Evolutionary conservation across 2,888 invertebrate genomes (phyloP).

Genomic region (Lasius fuliginosus): DNA sequence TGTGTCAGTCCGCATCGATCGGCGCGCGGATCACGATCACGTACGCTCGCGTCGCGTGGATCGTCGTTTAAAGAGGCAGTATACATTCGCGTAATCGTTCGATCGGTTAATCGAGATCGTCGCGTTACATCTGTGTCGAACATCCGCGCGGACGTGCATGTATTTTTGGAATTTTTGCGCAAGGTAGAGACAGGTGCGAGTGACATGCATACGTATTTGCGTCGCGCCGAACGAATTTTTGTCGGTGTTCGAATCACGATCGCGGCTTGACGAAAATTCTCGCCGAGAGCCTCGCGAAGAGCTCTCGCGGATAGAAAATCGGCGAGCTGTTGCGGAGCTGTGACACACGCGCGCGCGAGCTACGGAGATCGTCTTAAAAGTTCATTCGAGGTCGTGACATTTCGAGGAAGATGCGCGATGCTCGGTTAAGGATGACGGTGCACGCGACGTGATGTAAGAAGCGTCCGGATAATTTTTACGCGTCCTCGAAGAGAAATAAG

Average conservation of each 20-base stretch:
- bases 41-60: background rate
- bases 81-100: background rate
- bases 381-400: conserved; percentile 51
- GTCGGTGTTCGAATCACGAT: background rate
- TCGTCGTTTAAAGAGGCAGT: background rate
- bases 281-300: background rate
- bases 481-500: conserved; percentile 19
- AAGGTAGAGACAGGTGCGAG: conserved; percentile 5
- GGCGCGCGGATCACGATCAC: conserved; percentile 45
- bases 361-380: conserved; percentile 39
- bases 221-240: conserved; percentile 5
- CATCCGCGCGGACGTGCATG: background rate
- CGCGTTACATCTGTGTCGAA: no score
- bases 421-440: conserved; percentile 18
- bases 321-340: background rate
- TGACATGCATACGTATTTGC: background rate
- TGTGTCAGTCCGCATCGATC: conserved; percentile 58
- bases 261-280: background rate
- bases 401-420: conserved; percentile 38
- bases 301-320: conserved; percentile 15
- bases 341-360: background rate
- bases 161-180: conserved; percentile 11
- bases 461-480: conserved; percentile 19
- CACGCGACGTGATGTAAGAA: conserved; percentile 30
- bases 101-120: background rate